Evolutionary conservation across 1,140 invertebrate genomes (phyloP), one percentile per base, ranked within the genome.

Genomic region (Drusus annulatus): DNA sequence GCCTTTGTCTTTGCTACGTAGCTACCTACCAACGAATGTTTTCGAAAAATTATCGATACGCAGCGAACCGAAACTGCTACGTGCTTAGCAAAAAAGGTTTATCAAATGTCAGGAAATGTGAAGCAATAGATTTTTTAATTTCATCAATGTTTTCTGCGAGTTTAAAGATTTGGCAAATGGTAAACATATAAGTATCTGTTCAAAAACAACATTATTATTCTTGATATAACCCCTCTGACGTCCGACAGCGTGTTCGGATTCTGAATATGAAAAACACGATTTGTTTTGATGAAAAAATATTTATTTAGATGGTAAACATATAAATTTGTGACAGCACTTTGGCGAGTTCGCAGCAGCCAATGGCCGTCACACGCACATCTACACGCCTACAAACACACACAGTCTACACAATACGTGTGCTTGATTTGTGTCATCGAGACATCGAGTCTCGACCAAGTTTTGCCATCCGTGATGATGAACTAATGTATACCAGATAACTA

Each of bases 281-380:
- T 65, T 65, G n/a, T 25, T 65, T 60, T 60, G 56, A 60, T 60
- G 56, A 60, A 60, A 60, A 60, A 60, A 60, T 23, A 65, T 65
- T 65, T 31, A 65, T 65, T 28, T 65, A 31, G 21, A 65, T 31
- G 25, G 62, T 65, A 65, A 65, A 65, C 62, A 65, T 65, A 65
- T 65, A 65, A 65, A 65, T 65, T 65, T 65, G 62, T 65, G 62
- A 65, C 62, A 65, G 62, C 62, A n/a, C 62, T 65, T 65, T 63
- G 60, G 60, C 60, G 60, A 63, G 60, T 28, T 23, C 17, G 15
- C 19, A 45, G 36, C 36, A 45, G 36, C 36, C 36, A 45, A 13
- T 45, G 36, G 36, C 36, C 36, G 36, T 45, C 36, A 45, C 36
- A 45, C 36, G 13, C 10, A 45, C 36, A 45, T 28, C 36, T 45